Conservation (phyloP, 2,888 invertebrate species). For the Nemoura dubitans region DNA sequence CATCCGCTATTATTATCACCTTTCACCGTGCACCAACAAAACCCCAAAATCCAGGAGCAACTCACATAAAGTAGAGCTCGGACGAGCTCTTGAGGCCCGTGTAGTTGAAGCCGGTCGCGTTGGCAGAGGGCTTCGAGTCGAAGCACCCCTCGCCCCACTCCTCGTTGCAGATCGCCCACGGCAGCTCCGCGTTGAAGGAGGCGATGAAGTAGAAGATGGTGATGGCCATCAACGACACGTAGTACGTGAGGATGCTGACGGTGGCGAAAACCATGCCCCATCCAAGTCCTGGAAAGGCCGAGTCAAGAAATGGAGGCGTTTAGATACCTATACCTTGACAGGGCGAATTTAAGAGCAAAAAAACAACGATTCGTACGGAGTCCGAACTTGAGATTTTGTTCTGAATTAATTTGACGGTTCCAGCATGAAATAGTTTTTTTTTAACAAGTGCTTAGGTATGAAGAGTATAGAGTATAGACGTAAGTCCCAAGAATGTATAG, state of each 20-base stretch:
- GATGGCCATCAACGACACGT: constrained; percentile 77
- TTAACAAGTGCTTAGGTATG: no score
- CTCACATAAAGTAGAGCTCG: constrained; percentile 69
- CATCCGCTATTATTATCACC: no score
- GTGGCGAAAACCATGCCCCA: constrained; percentile 62
- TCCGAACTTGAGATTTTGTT: no score
- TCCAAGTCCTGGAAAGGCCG: constrained; percentile 58
- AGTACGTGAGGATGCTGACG: constrained; percentile 75
- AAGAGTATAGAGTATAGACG: no score
- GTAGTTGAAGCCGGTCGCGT: constrained; percentile 22
- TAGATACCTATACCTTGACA: no score
- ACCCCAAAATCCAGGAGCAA: no score
- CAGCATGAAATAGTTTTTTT: no score
- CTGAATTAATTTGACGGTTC: no score
- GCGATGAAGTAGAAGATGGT: constrained; percentile 77
- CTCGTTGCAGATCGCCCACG: constrained; percentile 75
- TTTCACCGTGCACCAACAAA: no score
- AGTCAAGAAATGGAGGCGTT: constrained; percentile 1
- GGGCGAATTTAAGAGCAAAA: no score
- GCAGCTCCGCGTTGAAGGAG: constrained; percentile 74
- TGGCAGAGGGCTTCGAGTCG: constrained; percentile 52
- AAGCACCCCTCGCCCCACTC: constrained; percentile 65
- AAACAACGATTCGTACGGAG: no score
- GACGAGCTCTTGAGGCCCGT: constrained; percentile 56
- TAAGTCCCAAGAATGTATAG: no score